Evolutionary conservation across 2,797 vertebrate species (phyloP).

Genomic region (Hyperoplus immaculatus): DNA sequence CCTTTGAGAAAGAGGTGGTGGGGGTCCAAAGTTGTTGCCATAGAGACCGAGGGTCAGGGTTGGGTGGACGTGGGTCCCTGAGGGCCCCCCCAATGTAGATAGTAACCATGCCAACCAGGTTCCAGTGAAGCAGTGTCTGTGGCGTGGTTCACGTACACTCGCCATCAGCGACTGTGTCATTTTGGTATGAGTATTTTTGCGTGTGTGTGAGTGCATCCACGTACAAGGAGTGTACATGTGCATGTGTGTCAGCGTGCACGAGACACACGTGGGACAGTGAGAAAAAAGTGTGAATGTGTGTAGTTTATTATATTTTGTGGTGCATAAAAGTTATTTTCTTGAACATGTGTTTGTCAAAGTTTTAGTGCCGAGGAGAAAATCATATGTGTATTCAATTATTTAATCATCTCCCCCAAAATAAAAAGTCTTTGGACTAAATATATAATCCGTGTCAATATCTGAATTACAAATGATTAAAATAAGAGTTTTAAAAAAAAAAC

Average conservation of each 20-base stretch:
- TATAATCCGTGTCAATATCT: conserved; percentile 39
- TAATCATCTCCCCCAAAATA: conserved; percentile 27
- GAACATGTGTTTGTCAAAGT: conserved; percentile 45
- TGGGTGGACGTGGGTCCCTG: conserved; percentile 49
- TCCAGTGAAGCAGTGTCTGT: conserved; percentile 70
- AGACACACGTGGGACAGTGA: too few species aligned
- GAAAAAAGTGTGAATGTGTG: conserved; percentile 37
- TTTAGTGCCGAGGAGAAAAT: conserved; percentile 44
- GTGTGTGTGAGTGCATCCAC: conserved; percentile 18
- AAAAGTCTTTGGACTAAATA: conserved; percentile 32
- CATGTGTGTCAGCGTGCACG: conserved; percentile 21
- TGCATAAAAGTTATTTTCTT: conserved; percentile 64
- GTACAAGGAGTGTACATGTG: conserved; percentile 22
- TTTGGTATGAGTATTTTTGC: conserved; percentile 30
- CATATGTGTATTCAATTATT: conserved; percentile 17
- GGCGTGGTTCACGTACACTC: conserved; percentile 65
- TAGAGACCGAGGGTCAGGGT: conserved; percentile 44
- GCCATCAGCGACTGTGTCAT: conserved; percentile 57
- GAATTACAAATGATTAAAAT: conserved; percentile 26
- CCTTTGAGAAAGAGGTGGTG: neutral
- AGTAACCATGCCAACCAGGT: conserved; percentile 71
- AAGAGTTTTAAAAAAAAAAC: conserved; percentile 32
- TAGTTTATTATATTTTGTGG: conserved; percentile 37
- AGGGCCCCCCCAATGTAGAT: conserved; percentile 73
- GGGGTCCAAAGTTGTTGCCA: conserved; percentile 53